Percentiles rank a stretch among this genome's conserved stretches.
Conservation (phyloP, 2,113 vertebrate genomes). For the Siniperca knerii region DNA sequence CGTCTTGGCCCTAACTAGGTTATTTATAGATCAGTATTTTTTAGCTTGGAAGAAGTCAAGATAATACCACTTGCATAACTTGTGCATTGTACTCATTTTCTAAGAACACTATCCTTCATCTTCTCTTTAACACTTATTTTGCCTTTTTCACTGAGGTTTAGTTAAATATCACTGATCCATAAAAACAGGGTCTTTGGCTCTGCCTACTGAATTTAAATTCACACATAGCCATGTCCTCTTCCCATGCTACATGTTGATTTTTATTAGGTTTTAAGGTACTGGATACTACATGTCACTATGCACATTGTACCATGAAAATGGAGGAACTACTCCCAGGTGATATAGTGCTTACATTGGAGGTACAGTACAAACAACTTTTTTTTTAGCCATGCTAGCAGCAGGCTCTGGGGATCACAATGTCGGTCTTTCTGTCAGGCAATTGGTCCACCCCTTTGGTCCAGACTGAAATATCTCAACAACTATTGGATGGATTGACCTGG, state of each 20-base stretch:
- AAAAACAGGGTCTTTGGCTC: not conserved
- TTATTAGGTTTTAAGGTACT: not conserved
- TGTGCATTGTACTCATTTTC: not conserved
- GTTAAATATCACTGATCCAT: not conserved
- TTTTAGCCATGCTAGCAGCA: too few relatives aligned
- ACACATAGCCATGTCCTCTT: not conserved
- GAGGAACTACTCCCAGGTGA: not conserved
- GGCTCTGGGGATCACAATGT: too few relatives aligned
- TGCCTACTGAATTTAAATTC: not conserved
- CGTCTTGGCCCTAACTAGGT: slow-evolving; percentile 15
- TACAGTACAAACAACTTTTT: too few relatives aligned
- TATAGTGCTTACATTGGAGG: not conserved
- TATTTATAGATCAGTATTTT: slow-evolving; percentile 61
- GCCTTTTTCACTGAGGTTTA: not conserved
- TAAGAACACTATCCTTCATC: not conserved
- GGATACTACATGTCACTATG: not conserved
- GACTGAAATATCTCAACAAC: not conserved
- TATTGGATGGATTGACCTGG: not conserved
- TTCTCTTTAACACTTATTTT: not conserved
- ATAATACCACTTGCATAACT: slow-evolving; percentile 20
- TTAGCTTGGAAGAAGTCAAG: slow-evolving; percentile 2
- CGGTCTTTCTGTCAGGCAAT: not conserved
- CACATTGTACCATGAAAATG: not conserved
- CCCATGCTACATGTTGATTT: not conserved
- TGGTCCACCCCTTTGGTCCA: not conserved